These are phyloP conservation scores for Peribatodes rhomboidaria DNA, from an alignment of 2,888 invertebrate species.

Conservation along the genomic window DNA sequence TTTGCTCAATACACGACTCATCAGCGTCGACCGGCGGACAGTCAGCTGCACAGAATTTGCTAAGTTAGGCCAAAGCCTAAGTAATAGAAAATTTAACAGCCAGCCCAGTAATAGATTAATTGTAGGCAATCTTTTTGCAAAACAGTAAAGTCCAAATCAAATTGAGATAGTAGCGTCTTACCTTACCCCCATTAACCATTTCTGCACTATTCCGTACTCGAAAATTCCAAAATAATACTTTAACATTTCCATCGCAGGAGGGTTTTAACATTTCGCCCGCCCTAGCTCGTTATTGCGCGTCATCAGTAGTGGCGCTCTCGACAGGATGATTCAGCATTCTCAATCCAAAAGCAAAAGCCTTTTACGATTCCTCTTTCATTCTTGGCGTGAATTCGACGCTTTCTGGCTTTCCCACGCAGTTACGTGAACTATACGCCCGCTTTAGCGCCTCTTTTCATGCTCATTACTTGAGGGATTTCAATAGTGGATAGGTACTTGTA, in stretches of 20 bases:
- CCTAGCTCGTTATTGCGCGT: conserved; percentile 79
- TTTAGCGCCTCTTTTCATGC: conserved; percentile 39
- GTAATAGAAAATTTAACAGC: no score
- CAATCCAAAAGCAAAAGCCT: conserved; percentile 81
- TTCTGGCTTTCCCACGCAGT: conserved; percentile 69
- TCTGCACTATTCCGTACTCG: neutral
- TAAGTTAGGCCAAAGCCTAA: no score
- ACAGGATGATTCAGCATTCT: conserved; percentile 83
- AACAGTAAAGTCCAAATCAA: no score
- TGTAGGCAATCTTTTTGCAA: no score
- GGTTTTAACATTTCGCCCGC: no score
- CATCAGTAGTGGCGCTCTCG: conserved; percentile 74
- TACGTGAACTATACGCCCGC: conserved; percentile 56
- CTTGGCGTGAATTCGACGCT: conserved; percentile 72
- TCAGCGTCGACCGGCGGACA: no score
- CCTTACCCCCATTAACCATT: neutral
- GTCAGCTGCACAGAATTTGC: no score
- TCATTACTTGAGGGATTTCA: conserved; percentile 31
- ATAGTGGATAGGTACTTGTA: neutral
- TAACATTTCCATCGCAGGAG: conserved; percentile 18
- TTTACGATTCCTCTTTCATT: conserved; percentile 82
- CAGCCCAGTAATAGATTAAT: no score
- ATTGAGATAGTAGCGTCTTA: no score
- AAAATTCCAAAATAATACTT: neutral
- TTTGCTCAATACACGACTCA: no score